Conservation (phyloP, 2,888 invertebrate genomes). For the Mimumesa dahlbomi region DNA sequence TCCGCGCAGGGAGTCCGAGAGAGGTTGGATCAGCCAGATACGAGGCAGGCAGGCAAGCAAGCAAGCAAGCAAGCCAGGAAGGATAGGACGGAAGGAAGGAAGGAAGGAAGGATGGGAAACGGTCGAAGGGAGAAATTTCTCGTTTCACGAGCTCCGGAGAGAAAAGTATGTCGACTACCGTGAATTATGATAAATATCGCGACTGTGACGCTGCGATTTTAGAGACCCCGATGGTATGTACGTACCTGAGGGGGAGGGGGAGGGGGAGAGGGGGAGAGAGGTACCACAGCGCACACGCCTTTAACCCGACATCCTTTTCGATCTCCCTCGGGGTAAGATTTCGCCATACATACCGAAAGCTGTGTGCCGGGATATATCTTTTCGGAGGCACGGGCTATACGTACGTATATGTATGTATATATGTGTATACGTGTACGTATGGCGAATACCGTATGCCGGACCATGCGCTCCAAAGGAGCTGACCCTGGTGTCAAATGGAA, state of each 20-base stretch:
- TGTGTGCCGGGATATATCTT: slow-evolving; percentile 11
- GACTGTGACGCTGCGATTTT: slow-evolving; percentile 70
- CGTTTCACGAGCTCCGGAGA: slow-evolving; percentile 46
- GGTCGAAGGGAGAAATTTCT: slow-evolving; percentile 27
- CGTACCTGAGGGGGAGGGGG: too few species aligned
- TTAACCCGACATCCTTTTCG: slow-evolving; percentile 35
- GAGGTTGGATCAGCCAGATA: slow-evolving; percentile 63
- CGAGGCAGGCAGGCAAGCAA: slow-evolving; percentile 42
- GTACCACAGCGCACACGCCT: slow-evolving; percentile 25
- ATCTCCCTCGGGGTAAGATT: slow-evolving; percentile 32
- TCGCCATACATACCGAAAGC: slow-evolving; percentile 50
- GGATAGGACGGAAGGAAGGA: slow-evolving; percentile 19
- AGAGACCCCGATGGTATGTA: slow-evolving; percentile 19
- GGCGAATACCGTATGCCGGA: slow-evolving; percentile 45
- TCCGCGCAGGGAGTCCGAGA: slow-evolving; percentile 69
- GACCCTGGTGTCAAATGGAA: slow-evolving; percentile 49
- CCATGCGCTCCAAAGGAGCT: slow-evolving; percentile 24
- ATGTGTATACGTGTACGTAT: too few species aligned
- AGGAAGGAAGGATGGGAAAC: neutral
- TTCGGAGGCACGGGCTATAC: slow-evolving; percentile 1
- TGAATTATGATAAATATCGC: slow-evolving; percentile 76
- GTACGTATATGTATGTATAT: too few species aligned
- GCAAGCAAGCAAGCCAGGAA: slow-evolving; percentile 2
- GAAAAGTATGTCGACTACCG: slow-evolving; percentile 67
- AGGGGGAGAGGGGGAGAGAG: too few species aligned